Evolutionary conservation across 2,797 vertebrate species (phyloP).

Genomic region (Uromys caudimaculatus): DNA sequence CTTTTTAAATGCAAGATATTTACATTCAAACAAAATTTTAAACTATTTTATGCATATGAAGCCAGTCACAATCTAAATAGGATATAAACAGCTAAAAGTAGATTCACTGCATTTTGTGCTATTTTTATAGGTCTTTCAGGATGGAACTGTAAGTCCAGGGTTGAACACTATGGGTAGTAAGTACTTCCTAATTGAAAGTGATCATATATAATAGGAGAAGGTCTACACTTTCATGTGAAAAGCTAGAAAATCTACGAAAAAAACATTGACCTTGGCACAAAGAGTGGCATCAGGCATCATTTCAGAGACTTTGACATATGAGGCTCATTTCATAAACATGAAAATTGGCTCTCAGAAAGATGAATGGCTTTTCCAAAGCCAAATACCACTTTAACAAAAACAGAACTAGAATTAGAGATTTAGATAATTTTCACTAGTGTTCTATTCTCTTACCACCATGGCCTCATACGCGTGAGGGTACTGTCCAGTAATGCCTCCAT

Average conservation of each 20-base stretch:
- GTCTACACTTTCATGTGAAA: background rate
- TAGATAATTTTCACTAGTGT: background rate
- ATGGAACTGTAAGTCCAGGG: background rate
- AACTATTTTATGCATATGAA: background rate
- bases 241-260: background rate
- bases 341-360: conserved; percentile 22
- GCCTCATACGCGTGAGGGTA: background rate
- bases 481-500: background rate
- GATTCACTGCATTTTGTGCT: background rate
- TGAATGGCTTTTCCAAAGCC: conserved; percentile 29
- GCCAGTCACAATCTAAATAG: background rate
- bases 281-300: background rate
- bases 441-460: background rate
- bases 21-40: background rate
- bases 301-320: background rate
- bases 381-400: background rate
- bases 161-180: background rate
- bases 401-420: background rate
- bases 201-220: background rate
- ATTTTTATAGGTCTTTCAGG: background rate
- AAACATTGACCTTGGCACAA: background rate
- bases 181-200: background rate
- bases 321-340: conserved; percentile 28
- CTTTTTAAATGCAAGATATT: background rate
- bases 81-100: background rate